phyloP scores from a whole-genome alignment of 2,888 invertebrate species.

The Archaeoteleia sp. region DNA sequence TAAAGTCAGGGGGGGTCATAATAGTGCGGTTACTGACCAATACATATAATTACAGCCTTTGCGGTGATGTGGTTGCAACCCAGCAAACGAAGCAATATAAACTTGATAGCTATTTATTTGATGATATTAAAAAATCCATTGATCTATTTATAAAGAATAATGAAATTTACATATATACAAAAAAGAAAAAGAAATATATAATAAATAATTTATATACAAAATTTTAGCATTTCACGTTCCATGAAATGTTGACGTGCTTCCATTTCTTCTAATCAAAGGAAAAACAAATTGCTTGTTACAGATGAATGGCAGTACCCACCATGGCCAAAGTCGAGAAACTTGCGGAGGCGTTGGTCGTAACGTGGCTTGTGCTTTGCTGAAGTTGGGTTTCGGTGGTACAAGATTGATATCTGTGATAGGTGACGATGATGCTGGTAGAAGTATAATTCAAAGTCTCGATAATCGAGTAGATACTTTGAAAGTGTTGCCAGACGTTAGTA shows the following conservation, averaged over 20 bases:
- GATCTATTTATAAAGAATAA: neutral
- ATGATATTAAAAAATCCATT: neutral
- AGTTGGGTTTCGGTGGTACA: slow-evolving; percentile 78
- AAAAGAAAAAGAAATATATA: neutral
- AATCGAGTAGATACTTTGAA: slow-evolving; percentile 59
- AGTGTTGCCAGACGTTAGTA: slow-evolving; percentile 56
- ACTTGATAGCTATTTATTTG: too few relatives aligned
- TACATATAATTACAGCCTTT: slow-evolving; percentile 5
- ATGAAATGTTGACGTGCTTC: too few relatives aligned
- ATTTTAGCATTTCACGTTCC: too few relatives aligned
- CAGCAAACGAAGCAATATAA: neutral
- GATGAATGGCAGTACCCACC: slow-evolving; percentile 88
- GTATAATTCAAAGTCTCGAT: slow-evolving; percentile 62
- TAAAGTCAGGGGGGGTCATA: slow-evolving; percentile 8
- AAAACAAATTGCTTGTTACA: slow-evolving; percentile 75
- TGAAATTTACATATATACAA: neutral
- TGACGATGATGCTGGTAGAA: slow-evolving; percentile 65
- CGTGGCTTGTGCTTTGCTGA: slow-evolving; percentile 89
- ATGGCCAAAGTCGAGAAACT: slow-evolving; percentile 79
- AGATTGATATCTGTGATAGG: slow-evolving; percentile 69
- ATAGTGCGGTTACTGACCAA: slow-evolving; percentile 25
- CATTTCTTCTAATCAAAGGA: slow-evolving; percentile 1
- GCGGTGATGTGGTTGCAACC: slow-evolving; percentile 19
- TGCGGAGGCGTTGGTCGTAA: slow-evolving; percentile 96
- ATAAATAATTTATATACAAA: too few relatives aligned